phyloP scores from a whole-genome alignment of 2,888 invertebrate genomes.

The Hydropsyche betteni region DNA sequence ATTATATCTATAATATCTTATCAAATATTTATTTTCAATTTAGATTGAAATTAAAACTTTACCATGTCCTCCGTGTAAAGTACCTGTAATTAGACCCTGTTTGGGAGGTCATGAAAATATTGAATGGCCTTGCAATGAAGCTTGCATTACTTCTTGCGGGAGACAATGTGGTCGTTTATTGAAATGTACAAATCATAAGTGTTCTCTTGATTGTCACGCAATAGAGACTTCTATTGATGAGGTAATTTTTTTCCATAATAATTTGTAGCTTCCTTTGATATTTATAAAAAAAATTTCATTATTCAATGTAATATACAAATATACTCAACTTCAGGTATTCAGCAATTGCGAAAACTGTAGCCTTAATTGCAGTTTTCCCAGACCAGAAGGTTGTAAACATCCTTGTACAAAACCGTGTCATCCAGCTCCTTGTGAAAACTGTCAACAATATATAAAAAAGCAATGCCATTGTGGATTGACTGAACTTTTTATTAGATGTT shows the following conservation, averaged over 20 bases:
- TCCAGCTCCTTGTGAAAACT: conserved; percentile 78
- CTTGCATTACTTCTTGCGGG: conserved; percentile 79
- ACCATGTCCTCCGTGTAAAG: conserved; percentile 77
- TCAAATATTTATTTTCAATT: neutral
- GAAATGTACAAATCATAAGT: conserved; percentile 81
- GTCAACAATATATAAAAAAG: conserved; percentile 73
- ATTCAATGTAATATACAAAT: neutral
- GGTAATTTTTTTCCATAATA: conserved; percentile 4
- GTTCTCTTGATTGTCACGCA: conserved; percentile 75
- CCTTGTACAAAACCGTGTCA: conserved; percentile 77
- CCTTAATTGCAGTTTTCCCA: conserved; percentile 68
- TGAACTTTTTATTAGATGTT: conserved; percentile 79
- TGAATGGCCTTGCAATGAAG: conserved; percentile 75
- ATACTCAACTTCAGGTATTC: neutral
- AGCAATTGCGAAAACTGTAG: conserved; percentile 66
- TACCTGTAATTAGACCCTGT: conserved; percentile 76
- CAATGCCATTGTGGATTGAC: conserved; percentile 86
- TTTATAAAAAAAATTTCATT: neutral
- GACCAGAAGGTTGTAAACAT: conserved; percentile 80
- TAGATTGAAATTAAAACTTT: conserved; percentile 64
- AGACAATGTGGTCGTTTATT: conserved; percentile 77
- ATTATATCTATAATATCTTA: conserved; percentile 47
- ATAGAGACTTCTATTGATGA: conserved; percentile 12
- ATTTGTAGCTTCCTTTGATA: neutral
- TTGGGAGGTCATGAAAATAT: conserved; percentile 76